Evolutionary conservation across 2,797 vertebrate genomes (phyloP), one percentile per base, ranked within the genome.

Genomic region (Chrosomus eos): DNA sequence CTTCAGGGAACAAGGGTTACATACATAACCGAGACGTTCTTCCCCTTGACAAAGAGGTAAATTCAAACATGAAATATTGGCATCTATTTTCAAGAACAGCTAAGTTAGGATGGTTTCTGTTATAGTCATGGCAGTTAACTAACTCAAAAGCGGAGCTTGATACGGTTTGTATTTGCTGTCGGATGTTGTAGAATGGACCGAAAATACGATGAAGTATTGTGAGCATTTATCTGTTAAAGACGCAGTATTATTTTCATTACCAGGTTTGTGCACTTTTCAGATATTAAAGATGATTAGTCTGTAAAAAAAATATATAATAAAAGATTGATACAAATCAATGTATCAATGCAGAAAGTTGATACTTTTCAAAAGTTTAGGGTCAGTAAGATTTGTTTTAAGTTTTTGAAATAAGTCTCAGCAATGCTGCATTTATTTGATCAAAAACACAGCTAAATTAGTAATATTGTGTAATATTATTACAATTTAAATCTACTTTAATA

Each of bases 1-100:
- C 33, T 33, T 33, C 33, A 33, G 33, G 33, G 33, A 33, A 33
- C 5, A 4, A 33, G 33, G 33, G 33, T 33, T 33, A 33, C 33
- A 33, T 33, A 33, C 33, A 4, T 33, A 33, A 33, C 33, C 33
- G 33, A 33, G 33, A 33, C 4, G 33, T 33, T 40, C 73, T 73
- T 71, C 74, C 62, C 11, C 36, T 86, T 77, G 23, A 83, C 23
- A 66, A 38, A 70, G 31, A 38, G 70, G 51, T 18, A 45, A 58
- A 74, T 7, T 81, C 80, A 45, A 58, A 81, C 68, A 40, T 82
- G 53, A 72, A 82, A 82, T 62, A 26, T 72, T 79, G 68, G 53
- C 18, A 14, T 70, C 53, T 55, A 28, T 28, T 82, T 62, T 45
- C 53, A 82, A 77, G 13, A 60, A 4, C n/a, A 28, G 26, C 51